Evolutionary conservation across 2,888 invertebrate genomes (phyloP), one percentile per base, ranked within the genome.

Genomic region (Gasteruption jaculator): DNA sequence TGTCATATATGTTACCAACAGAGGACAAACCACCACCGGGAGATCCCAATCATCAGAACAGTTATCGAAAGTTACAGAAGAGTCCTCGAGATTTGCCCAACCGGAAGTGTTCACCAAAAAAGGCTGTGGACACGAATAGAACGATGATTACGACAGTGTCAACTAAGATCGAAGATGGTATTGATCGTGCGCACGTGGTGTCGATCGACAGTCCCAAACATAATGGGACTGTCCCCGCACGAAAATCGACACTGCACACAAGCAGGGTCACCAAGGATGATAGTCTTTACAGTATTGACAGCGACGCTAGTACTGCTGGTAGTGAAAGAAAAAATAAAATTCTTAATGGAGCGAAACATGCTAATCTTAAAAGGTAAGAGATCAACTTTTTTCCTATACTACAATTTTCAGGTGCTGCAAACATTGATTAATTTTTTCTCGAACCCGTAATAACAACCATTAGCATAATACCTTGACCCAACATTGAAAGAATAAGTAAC

Each of bases 1-100:
- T 86, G 74, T 86, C 86, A 54, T 86, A 86, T 68, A 85, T 86
- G 83, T 75, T 86, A 57, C 86, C 86, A 37, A 80, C 83, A 61
- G 85, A 85, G 62, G 85, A 85, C 67, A 85, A 86, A 69, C 83
- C 85, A 39, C 83, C 85, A 40, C 78, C 80, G 53, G 80, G 64
- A 43, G 62, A 65, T 26, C 51, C 58, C 31, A 58, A 53, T 40
- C n/a, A n/a, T n/a, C 57, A 54, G 30, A 38, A 42, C 46, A 47
- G 48, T 50, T 51, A 45, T 25, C 56, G 54, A 8, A 53, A 43
- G 33, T 24, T 41, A 5, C 31, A 31, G 31, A 15, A 19, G 6
- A 5, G 7, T 5, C 7, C 6, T 20, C 12, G 16, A 7, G 16
- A n/a, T 36, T 29, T 5, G 24, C 24, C 39, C 14, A 38, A 21